These are phyloP conservation scores for Macrotrachela quadricornifera DNA, from an alignment of 1,140 invertebrate species.

Conservation along the genomic window DNA sequence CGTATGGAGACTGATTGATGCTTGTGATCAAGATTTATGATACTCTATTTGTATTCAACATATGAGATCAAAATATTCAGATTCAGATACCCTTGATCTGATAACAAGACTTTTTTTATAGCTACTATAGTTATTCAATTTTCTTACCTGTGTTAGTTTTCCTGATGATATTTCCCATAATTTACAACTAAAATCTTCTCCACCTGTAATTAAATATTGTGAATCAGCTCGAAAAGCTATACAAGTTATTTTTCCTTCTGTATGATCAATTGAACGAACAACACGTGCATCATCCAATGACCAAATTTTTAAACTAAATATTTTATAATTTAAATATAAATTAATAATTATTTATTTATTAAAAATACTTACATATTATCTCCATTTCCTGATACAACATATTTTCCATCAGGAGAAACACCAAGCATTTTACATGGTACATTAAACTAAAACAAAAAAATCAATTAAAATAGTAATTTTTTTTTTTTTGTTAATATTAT, in stretches of 20 bases:
- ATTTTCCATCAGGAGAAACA: constrained; percentile 1
- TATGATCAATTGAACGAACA: constrained; percentile 48
- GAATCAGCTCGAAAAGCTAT: constrained; percentile 56
- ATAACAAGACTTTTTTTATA: too few species aligned
- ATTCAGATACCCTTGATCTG: too few species aligned
- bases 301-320: constrained; percentile 44
- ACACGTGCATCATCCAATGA: constrained; percentile 42
- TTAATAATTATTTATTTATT: not conserved
- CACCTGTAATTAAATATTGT: constrained; percentile 56
- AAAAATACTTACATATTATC: constrained; percentile 3
- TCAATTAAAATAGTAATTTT: too few species aligned
- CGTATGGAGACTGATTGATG: too few species aligned
- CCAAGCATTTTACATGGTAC: constrained; percentile 7
- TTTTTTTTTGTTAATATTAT: too few species aligned
- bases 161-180: constrained; percentile 40
- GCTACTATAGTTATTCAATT: too few species aligned
- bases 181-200: constrained; percentile 60
- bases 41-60: too few species aligned
- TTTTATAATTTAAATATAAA: not conserved
- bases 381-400: constrained; percentile 4
- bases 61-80: too few species aligned
- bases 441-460: not conserved
- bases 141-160: constrained; percentile 44
- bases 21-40: too few species aligned
- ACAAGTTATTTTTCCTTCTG: constrained; percentile 52